Evolutionary conservation across 1,140 invertebrate species (phyloP).

Genomic region (Leptinotarsa texana): DNA sequence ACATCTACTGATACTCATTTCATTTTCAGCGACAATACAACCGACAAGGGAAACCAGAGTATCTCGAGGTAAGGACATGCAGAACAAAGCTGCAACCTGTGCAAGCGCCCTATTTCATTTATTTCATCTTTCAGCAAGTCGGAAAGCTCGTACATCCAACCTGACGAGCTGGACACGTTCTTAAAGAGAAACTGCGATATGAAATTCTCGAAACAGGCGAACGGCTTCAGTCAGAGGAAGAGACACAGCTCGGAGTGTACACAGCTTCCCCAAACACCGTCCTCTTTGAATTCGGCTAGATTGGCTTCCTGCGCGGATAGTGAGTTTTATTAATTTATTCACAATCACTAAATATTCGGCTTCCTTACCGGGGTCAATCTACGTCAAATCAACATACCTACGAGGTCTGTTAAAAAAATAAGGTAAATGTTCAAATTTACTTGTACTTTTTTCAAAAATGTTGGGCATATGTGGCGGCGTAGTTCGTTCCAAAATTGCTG

Average conservation of each 20-base stretch:
- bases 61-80: not conserved
- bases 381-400: too few species aligned
- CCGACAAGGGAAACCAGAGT: constrained; percentile 6
- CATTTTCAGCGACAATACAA: not conserved
- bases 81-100: too few species aligned
- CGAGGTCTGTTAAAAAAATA: too few species aligned
- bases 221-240: not conserved
- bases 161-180: not conserved
- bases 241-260: constrained; percentile 1
- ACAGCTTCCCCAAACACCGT: constrained; percentile 31
- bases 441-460: too few species aligned
- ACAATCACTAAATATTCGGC: too few species aligned
- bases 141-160: not conserved
- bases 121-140: not conserved
- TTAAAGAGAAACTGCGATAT: not conserved
- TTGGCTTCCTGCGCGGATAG: constrained; percentile 53
- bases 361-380: too few species aligned
- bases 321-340: constrained; percentile 31
- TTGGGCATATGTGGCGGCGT: too few species aligned
- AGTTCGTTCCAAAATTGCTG: too few species aligned
- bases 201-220: not conserved
- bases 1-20: too few species aligned
- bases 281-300: constrained; percentile 36
- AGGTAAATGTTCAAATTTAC: too few species aligned
- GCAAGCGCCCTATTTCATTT: too few species aligned